phyloP scores from a whole-genome alignment of 2,797 vertebrate species.

The Sparidentex hasta region DNA sequence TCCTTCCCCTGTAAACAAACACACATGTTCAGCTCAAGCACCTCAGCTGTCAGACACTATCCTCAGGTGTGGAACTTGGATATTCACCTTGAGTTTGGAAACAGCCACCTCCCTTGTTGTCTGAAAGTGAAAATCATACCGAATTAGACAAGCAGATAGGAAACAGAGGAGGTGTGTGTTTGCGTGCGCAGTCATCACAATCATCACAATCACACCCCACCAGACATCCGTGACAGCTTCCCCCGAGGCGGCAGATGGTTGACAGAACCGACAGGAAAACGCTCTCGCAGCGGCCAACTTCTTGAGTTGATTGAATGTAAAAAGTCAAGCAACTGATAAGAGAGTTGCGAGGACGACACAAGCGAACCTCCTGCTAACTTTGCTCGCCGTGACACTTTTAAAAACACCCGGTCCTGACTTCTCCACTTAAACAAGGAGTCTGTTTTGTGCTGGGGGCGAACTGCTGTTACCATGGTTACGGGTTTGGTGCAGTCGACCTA shows the following conservation, averaged over 20 bases:
- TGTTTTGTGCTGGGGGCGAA: not conserved
- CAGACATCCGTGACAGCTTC: slow-evolving; percentile 72
- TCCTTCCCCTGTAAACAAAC: slow-evolving; percentile 67
- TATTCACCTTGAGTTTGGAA: slow-evolving; percentile 27
- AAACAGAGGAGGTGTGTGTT: not conserved
- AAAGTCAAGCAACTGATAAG: slow-evolving; percentile 24
- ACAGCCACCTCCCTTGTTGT: slow-evolving; percentile 11
- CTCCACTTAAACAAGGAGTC: not conserved
- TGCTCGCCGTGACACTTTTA: not conserved
- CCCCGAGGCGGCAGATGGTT: slow-evolving; percentile 44
- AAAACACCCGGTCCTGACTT: not conserved
- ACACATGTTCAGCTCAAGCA: not conserved
- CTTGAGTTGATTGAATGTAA: slow-evolving; percentile 1
- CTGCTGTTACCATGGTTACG: slow-evolving; percentile 61
- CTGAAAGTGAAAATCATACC: slow-evolving; percentile 39
- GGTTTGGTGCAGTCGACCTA: not conserved
- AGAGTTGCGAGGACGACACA: slow-evolving; percentile 18
- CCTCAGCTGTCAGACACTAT: not conserved
- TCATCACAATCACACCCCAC: slow-evolving; percentile 57
- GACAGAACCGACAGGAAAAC: slow-evolving; percentile 28
- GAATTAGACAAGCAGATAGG: not conserved
- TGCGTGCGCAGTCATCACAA: slow-evolving; percentile 10
- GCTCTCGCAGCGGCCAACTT: slow-evolving; percentile 15
- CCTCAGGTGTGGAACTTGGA: not conserved
- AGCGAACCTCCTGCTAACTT: not conserved